Evolutionary conservation across 2,888 invertebrate genomes (phyloP), one percentile per base, ranked within the genome.

Genomic region (Vanessa cardui): DNA sequence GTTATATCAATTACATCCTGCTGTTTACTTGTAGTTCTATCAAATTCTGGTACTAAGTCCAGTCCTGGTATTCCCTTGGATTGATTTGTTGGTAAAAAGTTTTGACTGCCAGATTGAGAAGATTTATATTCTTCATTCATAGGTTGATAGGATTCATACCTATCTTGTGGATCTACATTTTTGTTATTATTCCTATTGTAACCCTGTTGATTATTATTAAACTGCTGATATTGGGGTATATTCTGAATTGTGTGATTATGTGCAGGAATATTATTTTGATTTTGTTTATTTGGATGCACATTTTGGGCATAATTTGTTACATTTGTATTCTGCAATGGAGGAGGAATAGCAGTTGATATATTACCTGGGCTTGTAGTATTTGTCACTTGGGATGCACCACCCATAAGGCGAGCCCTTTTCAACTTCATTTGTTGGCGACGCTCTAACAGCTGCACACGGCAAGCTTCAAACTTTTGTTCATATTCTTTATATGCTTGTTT

Each of bases 381-480:
- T 33, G 79, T 74, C 16, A 82, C 78, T 59, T 85, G 79, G 16
- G 77, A 67, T 7, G 74, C 64, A 68, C 74, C 81, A 59, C 78
- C 80, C 63, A 84, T 70, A 12, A 91, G 80, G 15, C 78, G 76
- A 39, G 84, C 89, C 73, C 95, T 93, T 82, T 95, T 96, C 70
- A 94, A 94, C 62, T 96, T 95, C 97, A 97, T 96, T 82, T 96
- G 96, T 80, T 96, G 95, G n/a, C 97, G 94, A 18, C 97, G 93
- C 76, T 97, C 96, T 64, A 97, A 88, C 47, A 97, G 89, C 79
- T 97, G 96, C 74, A 95, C 94, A 20, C 97, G 94, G 92, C 97
- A 98, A 47, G 96, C 94, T 80, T 97, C 96, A 95, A 98, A 98
- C 84, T 97, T 97, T 62, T 96, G 94, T 86, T 98, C 97, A 86